Conservation (phyloP, 2,888 invertebrate species). For the Polymixis flavicincta region DNA sequence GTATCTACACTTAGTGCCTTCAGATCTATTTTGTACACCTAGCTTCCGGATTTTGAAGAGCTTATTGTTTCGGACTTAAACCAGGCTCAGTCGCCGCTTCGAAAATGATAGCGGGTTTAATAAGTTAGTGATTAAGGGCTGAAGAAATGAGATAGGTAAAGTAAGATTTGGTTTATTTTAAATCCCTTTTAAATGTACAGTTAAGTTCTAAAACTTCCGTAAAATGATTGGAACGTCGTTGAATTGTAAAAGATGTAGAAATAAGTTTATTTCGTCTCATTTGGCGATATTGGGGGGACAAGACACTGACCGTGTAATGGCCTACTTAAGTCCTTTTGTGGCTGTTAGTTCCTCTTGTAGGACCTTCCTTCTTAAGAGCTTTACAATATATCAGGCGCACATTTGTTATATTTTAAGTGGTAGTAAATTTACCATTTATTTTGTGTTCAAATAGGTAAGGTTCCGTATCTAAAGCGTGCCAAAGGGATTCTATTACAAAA, state of each 20-base stretch:
- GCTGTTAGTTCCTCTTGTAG: slow-evolving; percentile 4
- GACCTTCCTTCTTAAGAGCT: neutral
- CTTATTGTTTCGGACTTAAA: slow-evolving; percentile 46
- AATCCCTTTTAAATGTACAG: neutral
- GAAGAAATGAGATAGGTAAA: slow-evolving; percentile 36
- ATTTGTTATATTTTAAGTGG: neutral
- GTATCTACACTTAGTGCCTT: slow-evolving; percentile 14
- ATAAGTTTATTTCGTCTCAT: slow-evolving; percentile 8
- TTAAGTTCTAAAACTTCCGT: slow-evolving; percentile 1
- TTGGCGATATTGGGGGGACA: slow-evolving; percentile 8
- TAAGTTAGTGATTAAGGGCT: slow-evolving; percentile 35
- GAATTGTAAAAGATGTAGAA: neutral
- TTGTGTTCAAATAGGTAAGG: neutral
- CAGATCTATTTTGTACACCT: slow-evolving; percentile 27
- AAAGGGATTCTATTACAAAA: neutral
- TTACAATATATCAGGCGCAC: neutral
- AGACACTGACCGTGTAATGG: slow-evolving; percentile 11
- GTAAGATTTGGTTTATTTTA: slow-evolving; percentile 27
- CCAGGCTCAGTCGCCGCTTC: slow-evolving; percentile 18
- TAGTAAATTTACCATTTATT: neutral
- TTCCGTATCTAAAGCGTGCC: neutral
- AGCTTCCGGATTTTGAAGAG: slow-evolving; percentile 29
- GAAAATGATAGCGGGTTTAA: slow-evolving; percentile 32
- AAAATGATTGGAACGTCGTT: neutral
- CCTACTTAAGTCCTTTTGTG: slow-evolving; percentile 15